phyloP scores from a whole-genome alignment of 2,113 vertebrate genomes.

The Calcarius ornatus region DNA sequence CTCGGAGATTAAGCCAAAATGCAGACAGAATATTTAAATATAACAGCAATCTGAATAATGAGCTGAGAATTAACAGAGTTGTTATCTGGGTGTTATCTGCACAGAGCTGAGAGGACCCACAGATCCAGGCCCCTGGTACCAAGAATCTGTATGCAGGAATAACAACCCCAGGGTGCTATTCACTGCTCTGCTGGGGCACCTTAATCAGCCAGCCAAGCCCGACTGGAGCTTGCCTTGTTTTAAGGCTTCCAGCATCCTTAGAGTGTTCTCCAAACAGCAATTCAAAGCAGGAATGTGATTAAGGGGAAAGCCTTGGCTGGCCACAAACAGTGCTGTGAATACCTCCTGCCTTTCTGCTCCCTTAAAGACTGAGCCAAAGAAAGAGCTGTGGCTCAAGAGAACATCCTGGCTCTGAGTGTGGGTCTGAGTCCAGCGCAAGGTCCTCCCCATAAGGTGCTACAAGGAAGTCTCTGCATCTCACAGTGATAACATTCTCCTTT shows the following conservation, averaged over 20 bases:
- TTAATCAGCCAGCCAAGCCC: not conserved
- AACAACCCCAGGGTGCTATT: not conserved
- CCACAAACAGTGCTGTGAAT: not conserved
- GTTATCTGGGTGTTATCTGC: not conserved
- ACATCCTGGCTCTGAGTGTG: not conserved
- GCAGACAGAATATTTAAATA: not conserved
- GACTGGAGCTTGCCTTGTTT: not conserved
- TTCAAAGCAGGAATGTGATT: not conserved
- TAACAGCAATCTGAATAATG: not conserved
- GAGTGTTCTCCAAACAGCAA: not conserved
- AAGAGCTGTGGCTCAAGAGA: not conserved
- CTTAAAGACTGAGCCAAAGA: not conserved
- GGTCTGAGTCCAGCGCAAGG: fast-evolving
- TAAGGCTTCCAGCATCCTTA: not conserved
- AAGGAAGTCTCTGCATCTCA: not conserved
- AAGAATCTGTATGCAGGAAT: not conserved
- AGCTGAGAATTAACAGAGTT: not conserved
- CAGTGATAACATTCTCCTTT: not conserved
- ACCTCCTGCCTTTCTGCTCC: not conserved
- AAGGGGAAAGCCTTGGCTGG: not conserved
- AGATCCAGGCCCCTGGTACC: fast-evolving
- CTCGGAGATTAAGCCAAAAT: not conserved
- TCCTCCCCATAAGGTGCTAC: not conserved
- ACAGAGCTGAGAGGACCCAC: not conserved
- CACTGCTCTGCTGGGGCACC: not conserved